Conservation (phyloP, 2,113 vertebrate genomes). For the Calidris pygmaea region DNA sequence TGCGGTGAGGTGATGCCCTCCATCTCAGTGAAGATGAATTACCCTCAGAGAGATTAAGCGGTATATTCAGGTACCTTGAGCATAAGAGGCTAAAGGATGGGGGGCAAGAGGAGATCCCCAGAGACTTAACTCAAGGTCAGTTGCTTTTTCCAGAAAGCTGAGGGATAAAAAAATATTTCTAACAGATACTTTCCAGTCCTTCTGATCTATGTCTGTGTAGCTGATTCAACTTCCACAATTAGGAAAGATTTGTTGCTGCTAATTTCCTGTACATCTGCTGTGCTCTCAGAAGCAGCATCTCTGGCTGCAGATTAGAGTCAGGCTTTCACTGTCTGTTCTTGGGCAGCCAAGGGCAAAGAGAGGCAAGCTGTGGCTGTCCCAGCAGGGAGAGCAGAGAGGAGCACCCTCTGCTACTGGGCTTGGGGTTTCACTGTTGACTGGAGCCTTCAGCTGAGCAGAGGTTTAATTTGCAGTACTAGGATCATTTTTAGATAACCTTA, state of each 20-base stretch:
- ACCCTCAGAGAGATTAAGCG: background rate
- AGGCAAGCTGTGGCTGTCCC: background rate
- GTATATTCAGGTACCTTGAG: background rate
- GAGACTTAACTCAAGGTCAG: background rate
- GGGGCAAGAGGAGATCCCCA: background rate
- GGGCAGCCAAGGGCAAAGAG: background rate
- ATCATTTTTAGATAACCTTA: background rate
- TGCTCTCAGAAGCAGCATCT: background rate
- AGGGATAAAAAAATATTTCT: background rate
- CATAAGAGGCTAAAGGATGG: background rate
- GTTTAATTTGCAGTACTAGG: background rate
- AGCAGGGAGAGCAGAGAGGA: background rate
- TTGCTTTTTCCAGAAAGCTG: background rate
- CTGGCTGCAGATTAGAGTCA: background rate
- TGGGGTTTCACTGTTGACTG: background rate
- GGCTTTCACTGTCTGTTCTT: background rate
- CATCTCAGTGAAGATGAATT: background rate
- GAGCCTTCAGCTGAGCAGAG: background rate
- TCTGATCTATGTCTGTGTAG: background rate
- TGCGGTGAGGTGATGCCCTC: background rate
- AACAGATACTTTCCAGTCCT: background rate
- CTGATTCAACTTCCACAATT: constrained; percentile 17
- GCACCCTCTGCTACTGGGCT: background rate
- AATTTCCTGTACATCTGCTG: constrained; percentile 30
- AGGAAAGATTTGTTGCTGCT: background rate